These are phyloP conservation scores for Noctua pronuba DNA, from an alignment of 2,888 invertebrate species.

Conservation along the genomic window DNA sequence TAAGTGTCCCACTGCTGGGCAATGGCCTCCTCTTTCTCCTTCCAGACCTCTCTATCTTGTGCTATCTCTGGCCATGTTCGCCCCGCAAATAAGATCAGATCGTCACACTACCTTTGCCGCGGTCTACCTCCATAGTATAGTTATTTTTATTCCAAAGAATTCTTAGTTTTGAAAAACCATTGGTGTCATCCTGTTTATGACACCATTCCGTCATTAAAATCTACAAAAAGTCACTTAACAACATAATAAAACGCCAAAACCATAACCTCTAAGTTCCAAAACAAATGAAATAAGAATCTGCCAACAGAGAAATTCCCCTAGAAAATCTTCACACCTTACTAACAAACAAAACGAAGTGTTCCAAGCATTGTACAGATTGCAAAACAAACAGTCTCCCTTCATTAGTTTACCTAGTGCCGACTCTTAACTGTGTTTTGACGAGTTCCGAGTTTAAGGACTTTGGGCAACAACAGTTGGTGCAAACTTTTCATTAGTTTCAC, in stretches of 20 bases:
- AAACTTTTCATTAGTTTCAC: conserved; percentile 12
- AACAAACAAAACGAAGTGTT: background rate
- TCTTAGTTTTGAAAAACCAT: background rate
- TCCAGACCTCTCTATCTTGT: no score
- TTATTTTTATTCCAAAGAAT: background rate
- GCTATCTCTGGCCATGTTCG: no score
- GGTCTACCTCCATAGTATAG: no score
- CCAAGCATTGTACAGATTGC: background rate
- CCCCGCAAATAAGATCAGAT: no score
- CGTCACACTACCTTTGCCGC: no score
- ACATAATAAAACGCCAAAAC: background rate
- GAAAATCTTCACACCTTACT: background rate
- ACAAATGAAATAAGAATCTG: background rate
- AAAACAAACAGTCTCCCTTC: conserved; percentile 39
- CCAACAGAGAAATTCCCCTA: background rate
- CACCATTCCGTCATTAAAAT: background rate
- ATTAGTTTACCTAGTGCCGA: conserved; percentile 16
- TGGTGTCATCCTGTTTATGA: background rate
- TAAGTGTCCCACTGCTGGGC: no score
- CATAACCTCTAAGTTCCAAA: background rate
- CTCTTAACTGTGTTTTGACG: conserved; percentile 30
- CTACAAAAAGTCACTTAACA: background rate
- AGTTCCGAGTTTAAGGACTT: conserved; percentile 13
- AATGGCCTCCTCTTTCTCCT: no score
- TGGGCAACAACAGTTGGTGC: background rate